Evolutionary conservation across 2,797 vertebrate species (phyloP).

Genomic region (Coregonus sp.): DNA sequence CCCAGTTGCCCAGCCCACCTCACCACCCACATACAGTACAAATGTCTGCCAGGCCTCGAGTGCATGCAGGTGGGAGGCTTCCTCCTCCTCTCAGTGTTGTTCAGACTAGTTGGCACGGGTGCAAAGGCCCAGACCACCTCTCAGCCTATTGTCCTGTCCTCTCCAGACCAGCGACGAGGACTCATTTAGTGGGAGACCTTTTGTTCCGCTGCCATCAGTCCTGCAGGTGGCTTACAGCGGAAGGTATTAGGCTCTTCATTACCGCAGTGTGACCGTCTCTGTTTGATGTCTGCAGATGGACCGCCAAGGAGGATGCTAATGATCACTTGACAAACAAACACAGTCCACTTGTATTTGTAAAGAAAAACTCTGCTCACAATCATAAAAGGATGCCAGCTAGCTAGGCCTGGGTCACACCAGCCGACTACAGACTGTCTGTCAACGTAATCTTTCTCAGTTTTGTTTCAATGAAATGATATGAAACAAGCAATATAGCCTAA

Average conservation of each 20-base stretch:
- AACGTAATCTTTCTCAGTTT: conserved; percentile 33
- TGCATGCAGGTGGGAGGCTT: conserved; percentile 75
- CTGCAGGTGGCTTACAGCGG: conserved; percentile 78
- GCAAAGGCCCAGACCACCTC: conserved; percentile 71
- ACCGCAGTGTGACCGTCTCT: conserved; percentile 39
- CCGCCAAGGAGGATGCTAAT: conserved; percentile 70
- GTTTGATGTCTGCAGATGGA: conserved; percentile 74
- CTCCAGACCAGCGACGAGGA: conserved; percentile 59
- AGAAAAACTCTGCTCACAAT: conserved; percentile 77
- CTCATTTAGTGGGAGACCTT: conserved; percentile 48
- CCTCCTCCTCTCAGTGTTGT: conserved; percentile 42
- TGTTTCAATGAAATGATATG: background rate
- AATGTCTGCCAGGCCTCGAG: conserved; percentile 67
- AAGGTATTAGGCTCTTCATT: conserved; percentile 71
- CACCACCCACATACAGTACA: conserved; percentile 36
- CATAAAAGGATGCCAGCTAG: conserved; percentile 72
- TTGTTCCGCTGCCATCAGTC: conserved; percentile 75
- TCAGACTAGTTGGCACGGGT: conserved; percentile 71
- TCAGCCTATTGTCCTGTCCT: conserved; percentile 67
- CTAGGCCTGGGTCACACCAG: conserved; percentile 44
- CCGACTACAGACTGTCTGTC: conserved; percentile 34
- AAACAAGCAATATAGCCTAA: background rate
- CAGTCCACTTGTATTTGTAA: conserved; percentile 68
- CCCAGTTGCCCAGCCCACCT: conserved; percentile 28
- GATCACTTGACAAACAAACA: conserved; percentile 74